Base-by-base conservation (phyloP, 2,113 vertebrate species). In the Cinclus cinclus region DNA sequence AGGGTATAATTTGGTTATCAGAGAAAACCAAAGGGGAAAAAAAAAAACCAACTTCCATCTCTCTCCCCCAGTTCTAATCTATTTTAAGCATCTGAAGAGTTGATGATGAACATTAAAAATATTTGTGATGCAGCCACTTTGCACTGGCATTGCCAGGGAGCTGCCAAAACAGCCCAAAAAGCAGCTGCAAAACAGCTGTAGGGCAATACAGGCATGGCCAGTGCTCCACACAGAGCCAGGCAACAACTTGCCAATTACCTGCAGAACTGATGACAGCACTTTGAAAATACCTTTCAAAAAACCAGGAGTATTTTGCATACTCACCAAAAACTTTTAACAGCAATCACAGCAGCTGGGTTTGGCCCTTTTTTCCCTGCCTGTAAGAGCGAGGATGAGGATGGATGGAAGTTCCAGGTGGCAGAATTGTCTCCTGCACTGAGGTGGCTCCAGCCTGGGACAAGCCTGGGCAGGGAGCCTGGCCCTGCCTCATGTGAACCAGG, bases 401-500 rank as follows among this genome's bases (percentile, higher is more conserved):
- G 58, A 27, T 56, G 85, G 41, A 33, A 47, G 35, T 10, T 33
- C 25, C 19, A 46, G 67, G 65, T 14, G 67, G 84, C 75, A 91
- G 87, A 83, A n/a, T 0, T 59, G 52, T 8, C 78, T 91, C n/a
- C 25, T 3, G 41, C 39, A 9, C 52, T 12, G 25, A 60, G 89
- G 77, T 25, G 89, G 83, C 73, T 89, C 15, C 63, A 10, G 50
- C 30, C 60, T 58, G 86, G 77, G 60, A 15, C 93, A 18, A 41
- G 94, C 64, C 83, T 49, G 79, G 93, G 78, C 95, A 95, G 83
- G 37, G 67, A 84, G 77, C 1, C 58, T 52, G 60, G 93, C 92
- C 91, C 93, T 49, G 49, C 94, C 93, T 89, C 59, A 8, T 63
- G 8, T 96, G 95, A 96, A 93, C 71, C 85, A 39, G 16, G 21